A percentile compares a stretch with the other conserved stretches of the same genome.
Evolutionary conservation across 2,888 invertebrate species (phyloP).

Genomic region (Drosophila parthenogenetica): DNA sequence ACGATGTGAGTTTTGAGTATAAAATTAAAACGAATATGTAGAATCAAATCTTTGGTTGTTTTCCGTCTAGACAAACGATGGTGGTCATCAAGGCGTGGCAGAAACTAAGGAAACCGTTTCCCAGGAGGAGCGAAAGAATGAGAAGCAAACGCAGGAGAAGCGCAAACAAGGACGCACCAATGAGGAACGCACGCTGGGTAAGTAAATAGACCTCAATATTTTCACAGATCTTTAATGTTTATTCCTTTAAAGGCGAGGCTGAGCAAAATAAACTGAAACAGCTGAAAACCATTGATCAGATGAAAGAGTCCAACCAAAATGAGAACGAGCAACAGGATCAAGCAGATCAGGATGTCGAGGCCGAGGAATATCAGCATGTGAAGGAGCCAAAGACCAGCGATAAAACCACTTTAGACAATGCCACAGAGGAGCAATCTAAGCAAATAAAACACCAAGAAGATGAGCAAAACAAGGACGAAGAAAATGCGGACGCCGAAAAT

Average conservation of each 20-base stretch:
- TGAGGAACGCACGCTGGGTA: slow-evolving; percentile 88
- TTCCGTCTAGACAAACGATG: slow-evolving; percentile 84
- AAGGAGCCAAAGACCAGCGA: slow-evolving; percentile 91
- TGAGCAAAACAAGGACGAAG: slow-evolving; percentile 87
- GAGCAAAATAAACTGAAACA: slow-evolving; percentile 83
- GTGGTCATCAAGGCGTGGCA: slow-evolving; percentile 88
- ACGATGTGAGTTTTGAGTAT: slow-evolving; percentile 85
- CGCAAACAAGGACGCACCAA: slow-evolving; percentile 91
- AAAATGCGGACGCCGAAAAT: slow-evolving; percentile 86
- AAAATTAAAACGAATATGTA: not conserved
- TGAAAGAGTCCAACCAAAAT: slow-evolving; percentile 84
- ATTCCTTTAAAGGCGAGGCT: slow-evolving; percentile 73
- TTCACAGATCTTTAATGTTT: not conserved
- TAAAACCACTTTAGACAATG: slow-evolving; percentile 90
- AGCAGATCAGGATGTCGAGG: slow-evolving; percentile 85
- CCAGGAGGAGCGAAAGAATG: slow-evolving; percentile 84
- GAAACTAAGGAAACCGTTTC: slow-evolving; percentile 83
- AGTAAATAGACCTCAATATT: not conserved
- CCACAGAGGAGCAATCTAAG: slow-evolving; percentile 92
- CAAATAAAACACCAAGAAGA: slow-evolving; percentile 87
- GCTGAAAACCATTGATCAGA: slow-evolving; percentile 86
- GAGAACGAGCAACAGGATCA: slow-evolving; percentile 86
- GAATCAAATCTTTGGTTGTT: not conserved
- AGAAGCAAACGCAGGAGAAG: slow-evolving; percentile 86
- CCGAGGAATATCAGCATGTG: slow-evolving; percentile 93